Evolutionary conservation across 2,113 vertebrate species (phyloP).

Genomic region (Pelecanoides urinatrix): DNA sequence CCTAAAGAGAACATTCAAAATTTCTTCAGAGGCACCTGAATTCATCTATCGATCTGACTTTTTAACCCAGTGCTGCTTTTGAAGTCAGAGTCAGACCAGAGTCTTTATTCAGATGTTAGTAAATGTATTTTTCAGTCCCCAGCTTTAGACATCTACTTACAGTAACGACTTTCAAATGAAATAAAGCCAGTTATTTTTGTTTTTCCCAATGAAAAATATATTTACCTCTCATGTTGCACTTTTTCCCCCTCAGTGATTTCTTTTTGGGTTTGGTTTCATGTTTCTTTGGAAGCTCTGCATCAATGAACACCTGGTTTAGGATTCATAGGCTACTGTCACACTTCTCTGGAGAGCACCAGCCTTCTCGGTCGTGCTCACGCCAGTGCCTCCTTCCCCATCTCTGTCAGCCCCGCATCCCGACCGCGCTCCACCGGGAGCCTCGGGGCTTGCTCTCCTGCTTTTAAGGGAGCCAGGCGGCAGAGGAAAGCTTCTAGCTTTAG

Average conservation of each 20-base stretch:
- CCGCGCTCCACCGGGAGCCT: background rate
- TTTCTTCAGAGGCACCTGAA: background rate
- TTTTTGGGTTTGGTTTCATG: background rate
- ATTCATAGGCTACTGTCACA: background rate
- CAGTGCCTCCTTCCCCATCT: background rate
- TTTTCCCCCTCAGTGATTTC: background rate
- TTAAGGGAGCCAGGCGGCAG: background rate
- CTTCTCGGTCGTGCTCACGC: background rate
- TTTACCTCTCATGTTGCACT: conserved; percentile 18
- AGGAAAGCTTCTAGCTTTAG: conserved; percentile 29
- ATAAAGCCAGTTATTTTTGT: background rate
- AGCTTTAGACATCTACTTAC: background rate
- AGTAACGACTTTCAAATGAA: background rate
- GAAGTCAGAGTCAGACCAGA: background rate
- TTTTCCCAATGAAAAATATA: background rate
- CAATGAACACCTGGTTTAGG: background rate
- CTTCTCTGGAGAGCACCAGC: background rate
- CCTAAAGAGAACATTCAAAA: background rate
- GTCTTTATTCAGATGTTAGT: background rate
- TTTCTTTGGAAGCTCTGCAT: background rate
- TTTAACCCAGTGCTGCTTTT: background rate
- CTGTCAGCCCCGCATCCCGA: background rate
- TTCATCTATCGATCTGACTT: background rate
- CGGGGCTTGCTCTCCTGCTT: background rate
- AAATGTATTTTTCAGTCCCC: background rate